Evolutionary conservation across 2,888 invertebrate species (phyloP), one percentile per base, ranked within the genome.

Genomic region (Nomada lathburiana): DNA sequence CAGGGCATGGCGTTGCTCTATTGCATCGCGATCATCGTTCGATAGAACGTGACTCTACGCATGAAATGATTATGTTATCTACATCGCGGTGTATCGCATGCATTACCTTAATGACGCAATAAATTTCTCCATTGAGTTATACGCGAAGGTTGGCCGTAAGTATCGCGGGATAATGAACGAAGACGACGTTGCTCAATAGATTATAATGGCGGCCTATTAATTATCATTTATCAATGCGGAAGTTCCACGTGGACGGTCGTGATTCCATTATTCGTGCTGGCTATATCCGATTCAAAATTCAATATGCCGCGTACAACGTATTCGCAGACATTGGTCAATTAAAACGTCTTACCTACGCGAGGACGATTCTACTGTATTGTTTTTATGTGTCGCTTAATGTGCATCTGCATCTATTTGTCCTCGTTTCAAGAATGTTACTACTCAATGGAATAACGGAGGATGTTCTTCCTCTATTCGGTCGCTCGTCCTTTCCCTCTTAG

Each of bases 111-210:
- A 83, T 77, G 77, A 70, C 57, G 81, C 73, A 73, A 83, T 83
- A 80, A 81, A 83, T 81, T 81, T 64, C 73, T 42, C 70, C 81
- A 83, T 83, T 77, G 82, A 83, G 52, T 82, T 75, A 73, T 83
- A 70, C 60, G 67, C 36, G 23, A 7, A 10, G 50, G 5, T n/a
- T 29, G 50, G 23, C 53, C 36, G 73, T 62, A 44, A 42, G 72
- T 62, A 67, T 44, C 76, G 55, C n/a, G 73, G 70, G 68, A 65
- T 77, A 83, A 83, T 73, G 81, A 83, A 81, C 76, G 82, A 72
- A 81, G 80, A 70, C 67, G 76, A 83, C 77, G 71, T 70, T 65
- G 2, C 26, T 69, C 77, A 50, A 83, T 83, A 83, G 81, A 81
- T 80, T 77, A 36, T 81, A 81, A 70, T 73, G 65, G 44, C 62